Evolutionary conservation across 2,113 vertebrate genomes (phyloP).

Genomic region (Ondatra zibethicus): DNA sequence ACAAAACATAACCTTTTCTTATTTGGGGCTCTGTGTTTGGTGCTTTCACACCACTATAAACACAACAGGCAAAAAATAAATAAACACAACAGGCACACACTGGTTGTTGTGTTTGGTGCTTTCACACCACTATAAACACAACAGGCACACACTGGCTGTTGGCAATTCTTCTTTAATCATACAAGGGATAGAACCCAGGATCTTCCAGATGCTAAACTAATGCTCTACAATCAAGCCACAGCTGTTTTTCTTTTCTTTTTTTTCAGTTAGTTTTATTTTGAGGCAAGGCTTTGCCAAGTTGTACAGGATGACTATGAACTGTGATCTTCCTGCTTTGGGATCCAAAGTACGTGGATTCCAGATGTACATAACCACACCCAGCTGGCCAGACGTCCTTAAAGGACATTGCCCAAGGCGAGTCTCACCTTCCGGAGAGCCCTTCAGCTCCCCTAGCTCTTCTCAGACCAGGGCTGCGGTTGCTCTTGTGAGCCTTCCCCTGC

Average conservation of each 20-base stretch:
- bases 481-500: not conserved
- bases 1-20: not conserved
- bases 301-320: not conserved
- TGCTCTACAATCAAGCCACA: not conserved
- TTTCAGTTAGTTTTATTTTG: not conserved
- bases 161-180: not conserved
- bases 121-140: not conserved
- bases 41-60: not conserved
- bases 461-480: not conserved
- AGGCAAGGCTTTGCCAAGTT: not conserved
- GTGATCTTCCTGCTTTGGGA: not conserved
- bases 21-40: not conserved
- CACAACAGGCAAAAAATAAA: no score
- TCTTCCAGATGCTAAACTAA: not conserved
- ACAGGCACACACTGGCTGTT: not conserved
- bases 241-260: no score
- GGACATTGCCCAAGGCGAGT: not conserved
- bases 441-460: not conserved
- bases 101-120: not conserved
- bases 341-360: not conserved
- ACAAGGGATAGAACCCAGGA: no score
- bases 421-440: not conserved
- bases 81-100: not conserved
- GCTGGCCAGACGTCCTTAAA: not conserved
- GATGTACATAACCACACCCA: no score